Evolutionary conservation across 2,888 invertebrate species (phyloP).

Genomic region (Molorchus minor): DNA sequence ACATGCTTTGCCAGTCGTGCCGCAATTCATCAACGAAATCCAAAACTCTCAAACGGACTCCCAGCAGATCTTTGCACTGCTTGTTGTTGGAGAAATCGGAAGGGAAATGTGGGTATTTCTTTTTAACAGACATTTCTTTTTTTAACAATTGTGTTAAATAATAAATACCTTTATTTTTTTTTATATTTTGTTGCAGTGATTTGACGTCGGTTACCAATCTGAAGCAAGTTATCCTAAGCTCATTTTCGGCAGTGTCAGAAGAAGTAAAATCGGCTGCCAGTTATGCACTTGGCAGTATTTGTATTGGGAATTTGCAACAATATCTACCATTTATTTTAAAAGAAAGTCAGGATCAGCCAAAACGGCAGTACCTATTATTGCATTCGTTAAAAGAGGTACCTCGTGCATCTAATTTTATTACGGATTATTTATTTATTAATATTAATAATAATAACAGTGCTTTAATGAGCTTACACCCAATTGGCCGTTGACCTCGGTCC

Average conservation of each 20-base stretch:
- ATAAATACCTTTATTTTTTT: slow-evolving; percentile 4
- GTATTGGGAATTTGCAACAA: slow-evolving; percentile 92
- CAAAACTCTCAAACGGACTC: slow-evolving; percentile 77
- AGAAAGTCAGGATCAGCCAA: slow-evolving; percentile 94
- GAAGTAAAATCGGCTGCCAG: slow-evolving; percentile 98
- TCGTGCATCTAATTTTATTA: too few species aligned
- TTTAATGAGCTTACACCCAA: too few species aligned
- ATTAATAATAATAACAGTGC: too few species aligned
- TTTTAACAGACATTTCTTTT: not conserved
- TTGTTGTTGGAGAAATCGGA: slow-evolving; percentile 98
- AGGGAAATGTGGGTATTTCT: slow-evolving; percentile 78
- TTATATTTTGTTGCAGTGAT: slow-evolving; percentile 67
- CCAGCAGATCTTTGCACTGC: slow-evolving; percentile 90
- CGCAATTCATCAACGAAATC: slow-evolving; percentile 76
- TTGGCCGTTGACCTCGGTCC: slow-evolving; percentile 36
- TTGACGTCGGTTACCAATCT: slow-evolving; percentile 79
- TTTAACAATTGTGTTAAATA: not conserved
- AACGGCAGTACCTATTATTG: slow-evolving; percentile 92
- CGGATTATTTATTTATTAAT: too few species aligned
- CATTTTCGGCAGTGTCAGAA: slow-evolving; percentile 91
- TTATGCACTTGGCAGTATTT: slow-evolving; percentile 94
- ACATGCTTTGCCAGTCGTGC: slow-evolving; percentile 74
- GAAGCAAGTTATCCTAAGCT: slow-evolving; percentile 82
- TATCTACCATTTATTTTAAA: slow-evolving; percentile 94
- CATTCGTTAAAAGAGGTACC: slow-evolving; percentile 96